Evolutionary conservation across 2,888 invertebrate genomes (phyloP).

Genomic region (Rhamphomyia laevipes): DNA sequence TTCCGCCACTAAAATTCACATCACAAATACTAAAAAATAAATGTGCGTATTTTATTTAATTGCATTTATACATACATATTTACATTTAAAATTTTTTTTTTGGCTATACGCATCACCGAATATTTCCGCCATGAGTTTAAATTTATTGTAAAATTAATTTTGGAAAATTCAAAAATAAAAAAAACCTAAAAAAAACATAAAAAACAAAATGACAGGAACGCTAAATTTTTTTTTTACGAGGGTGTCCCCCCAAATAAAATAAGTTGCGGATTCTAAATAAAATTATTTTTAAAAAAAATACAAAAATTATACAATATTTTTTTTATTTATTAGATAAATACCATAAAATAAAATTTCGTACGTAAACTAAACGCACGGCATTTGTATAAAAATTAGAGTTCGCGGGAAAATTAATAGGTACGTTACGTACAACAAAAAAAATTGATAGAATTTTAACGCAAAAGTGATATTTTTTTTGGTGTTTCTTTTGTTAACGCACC

Average conservation of each 20-base stretch:
- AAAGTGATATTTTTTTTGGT: too few relatives aligned
- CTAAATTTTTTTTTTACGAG: neutral
- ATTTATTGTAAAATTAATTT: constrained; percentile 15
- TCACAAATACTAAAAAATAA: constrained; percentile 4
- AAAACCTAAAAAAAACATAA: neutral
- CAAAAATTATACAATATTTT: too few relatives aligned
- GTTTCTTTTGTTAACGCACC: too few relatives aligned
- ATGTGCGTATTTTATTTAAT: constrained; percentile 7
- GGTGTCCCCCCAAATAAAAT: neutral
- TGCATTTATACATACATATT: constrained; percentile 1
- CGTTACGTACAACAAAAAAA: too few relatives aligned
- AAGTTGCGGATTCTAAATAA: neutral
- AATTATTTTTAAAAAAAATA: neutral
- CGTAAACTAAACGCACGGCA: too few relatives aligned
- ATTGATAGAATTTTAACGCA: too few relatives aligned
- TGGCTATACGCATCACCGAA: constrained; percentile 16
- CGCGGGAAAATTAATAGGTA: too few relatives aligned
- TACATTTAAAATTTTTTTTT: constrained; percentile 5
- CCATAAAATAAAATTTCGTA: too few relatives aligned
- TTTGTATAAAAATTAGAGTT: too few relatives aligned
- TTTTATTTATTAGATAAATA: too few relatives aligned
- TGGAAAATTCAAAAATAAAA: neutral
- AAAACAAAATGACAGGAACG: too few relatives aligned
- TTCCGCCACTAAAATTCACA: neutral
- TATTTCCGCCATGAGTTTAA: constrained; percentile 15